Conservation (phyloP, 2,797 vertebrate genomes). For the Enteromius mattozi region DNA sequence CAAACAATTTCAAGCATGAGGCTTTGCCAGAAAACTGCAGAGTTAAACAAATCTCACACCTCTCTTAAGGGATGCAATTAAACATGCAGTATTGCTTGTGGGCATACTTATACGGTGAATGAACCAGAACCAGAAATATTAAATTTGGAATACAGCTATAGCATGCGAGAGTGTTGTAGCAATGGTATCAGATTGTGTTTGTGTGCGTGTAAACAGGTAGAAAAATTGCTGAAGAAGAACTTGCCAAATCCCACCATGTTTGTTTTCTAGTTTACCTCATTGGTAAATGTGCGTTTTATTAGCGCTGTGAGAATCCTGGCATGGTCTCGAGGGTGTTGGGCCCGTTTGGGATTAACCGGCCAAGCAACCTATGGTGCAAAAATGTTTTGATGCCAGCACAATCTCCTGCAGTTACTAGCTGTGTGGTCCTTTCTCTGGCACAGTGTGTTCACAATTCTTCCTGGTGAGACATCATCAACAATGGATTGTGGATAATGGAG, state of each 20-base stretch:
- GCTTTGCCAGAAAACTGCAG: conserved; percentile 64
- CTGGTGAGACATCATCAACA: conserved; percentile 40
- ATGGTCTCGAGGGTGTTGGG: conserved; percentile 44
- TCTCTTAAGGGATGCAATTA: conserved; percentile 33
- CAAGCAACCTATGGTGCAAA: conserved; percentile 52
- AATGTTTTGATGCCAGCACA: conserved; percentile 60
- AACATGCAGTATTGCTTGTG: conserved; percentile 59
- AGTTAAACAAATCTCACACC: conserved; percentile 63
- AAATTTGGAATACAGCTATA: conserved; percentile 45
- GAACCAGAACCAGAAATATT: conserved; percentile 39
- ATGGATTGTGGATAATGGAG: conserved; percentile 47
- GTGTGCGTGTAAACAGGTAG: conserved; percentile 64
- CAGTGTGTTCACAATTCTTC: conserved; percentile 37
- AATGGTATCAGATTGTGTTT: conserved; percentile 42
- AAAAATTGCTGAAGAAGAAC: conserved; percentile 51
- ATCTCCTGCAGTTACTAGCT: conserved; percentile 60
- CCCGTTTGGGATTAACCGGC: conserved; percentile 62
- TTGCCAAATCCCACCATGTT: conserved; percentile 67
- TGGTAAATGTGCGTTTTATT: conserved; percentile 68
- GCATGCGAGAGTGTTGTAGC: conserved; percentile 9
- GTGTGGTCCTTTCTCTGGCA: conserved; percentile 63
- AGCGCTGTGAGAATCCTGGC: conserved; percentile 58
- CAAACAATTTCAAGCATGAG: conserved; percentile 63
- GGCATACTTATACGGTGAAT: conserved; percentile 56
- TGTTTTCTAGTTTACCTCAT: conserved; percentile 66